Evolutionary conservation across 2,888 invertebrate genomes (phyloP).

Genomic region (Pristionchus japonicus): DNA sequence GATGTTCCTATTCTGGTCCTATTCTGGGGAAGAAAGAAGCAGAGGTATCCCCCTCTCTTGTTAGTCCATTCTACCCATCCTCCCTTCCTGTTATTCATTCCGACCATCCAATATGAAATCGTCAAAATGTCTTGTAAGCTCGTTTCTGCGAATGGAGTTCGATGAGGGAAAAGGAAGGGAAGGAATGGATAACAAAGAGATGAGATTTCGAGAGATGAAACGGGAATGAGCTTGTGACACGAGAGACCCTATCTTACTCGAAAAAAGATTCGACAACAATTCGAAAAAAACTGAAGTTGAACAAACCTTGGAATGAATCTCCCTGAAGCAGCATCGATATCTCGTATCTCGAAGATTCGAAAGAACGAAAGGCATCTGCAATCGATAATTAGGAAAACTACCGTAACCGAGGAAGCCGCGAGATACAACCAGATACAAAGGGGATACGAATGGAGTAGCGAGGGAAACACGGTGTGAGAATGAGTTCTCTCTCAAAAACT

Average conservation of each 20-base stretch:
- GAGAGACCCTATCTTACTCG: background rate
- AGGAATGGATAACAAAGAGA: background rate
- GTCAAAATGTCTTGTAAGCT: background rate
- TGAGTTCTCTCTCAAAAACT: background rate
- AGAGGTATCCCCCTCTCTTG: background rate
- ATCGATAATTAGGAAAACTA: background rate
- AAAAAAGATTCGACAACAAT: background rate
- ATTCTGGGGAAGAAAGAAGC: background rate
- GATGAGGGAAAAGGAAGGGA: background rate
- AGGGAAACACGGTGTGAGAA: background rate
- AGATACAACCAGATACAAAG: background rate
- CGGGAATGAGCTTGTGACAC: background rate
- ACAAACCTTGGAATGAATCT: constrained; percentile 36
- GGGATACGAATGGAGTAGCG: background rate
- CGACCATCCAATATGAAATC: constrained; percentile 14
- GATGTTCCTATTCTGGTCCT: background rate
- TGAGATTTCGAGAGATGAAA: background rate
- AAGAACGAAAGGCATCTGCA: constrained; percentile 34
- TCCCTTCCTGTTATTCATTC: constrained; percentile 21
- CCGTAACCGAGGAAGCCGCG: background rate
- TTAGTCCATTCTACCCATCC: constrained; percentile 24
- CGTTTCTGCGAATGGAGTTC: background rate
- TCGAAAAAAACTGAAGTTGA: background rate
- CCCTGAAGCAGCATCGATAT: constrained; percentile 43
- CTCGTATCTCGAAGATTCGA: background rate